phyloP scores from a whole-genome alignment of 2,797 vertebrate species.

The Schizothorax lantsangensis region DNA sequence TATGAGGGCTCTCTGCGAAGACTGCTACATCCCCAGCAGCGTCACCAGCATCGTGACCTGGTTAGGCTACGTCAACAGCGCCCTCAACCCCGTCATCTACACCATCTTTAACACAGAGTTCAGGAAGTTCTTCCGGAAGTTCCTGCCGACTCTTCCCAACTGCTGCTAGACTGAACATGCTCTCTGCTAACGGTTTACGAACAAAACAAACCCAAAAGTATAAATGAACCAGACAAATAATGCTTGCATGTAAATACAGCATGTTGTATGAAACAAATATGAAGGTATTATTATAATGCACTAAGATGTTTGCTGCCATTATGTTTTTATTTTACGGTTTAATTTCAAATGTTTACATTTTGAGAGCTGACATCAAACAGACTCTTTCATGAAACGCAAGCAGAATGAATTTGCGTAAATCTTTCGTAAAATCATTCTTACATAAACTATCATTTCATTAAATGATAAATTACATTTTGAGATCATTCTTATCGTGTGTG shows the following conservation, averaged over 20 bases:
- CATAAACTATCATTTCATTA: not conserved
- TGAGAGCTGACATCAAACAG: constrained; percentile 12
- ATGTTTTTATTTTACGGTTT: constrained; percentile 54
- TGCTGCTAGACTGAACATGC: constrained; percentile 68
- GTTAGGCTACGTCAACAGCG: constrained; percentile 96
- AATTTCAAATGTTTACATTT: constrained; percentile 57
- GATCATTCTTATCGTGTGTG: not conserved
- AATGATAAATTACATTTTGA: not conserved
- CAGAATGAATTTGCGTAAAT: not conserved
- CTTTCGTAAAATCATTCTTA: not conserved
- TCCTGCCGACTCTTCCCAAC: constrained; percentile 79
- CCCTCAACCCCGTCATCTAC: constrained; percentile 94
- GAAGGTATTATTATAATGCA: constrained; percentile 6
- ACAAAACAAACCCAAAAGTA: constrained; percentile 28
- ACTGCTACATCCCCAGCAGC: constrained; percentile 80
- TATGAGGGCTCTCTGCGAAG: constrained; percentile 83
- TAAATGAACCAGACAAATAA: constrained; percentile 35
- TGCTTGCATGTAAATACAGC: constrained; percentile 37
- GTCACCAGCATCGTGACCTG: constrained; percentile 94
- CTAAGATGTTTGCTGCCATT: constrained; percentile 31
- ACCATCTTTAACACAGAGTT: constrained; percentile 93
- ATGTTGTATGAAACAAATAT: not conserved
- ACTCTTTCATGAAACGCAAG: not conserved
- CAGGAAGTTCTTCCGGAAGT: constrained; percentile 89
- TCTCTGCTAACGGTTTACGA: not conserved